Conservation (phyloP, 2,888 invertebrate genomes). For the Lycocerus yunnanus region DNA sequence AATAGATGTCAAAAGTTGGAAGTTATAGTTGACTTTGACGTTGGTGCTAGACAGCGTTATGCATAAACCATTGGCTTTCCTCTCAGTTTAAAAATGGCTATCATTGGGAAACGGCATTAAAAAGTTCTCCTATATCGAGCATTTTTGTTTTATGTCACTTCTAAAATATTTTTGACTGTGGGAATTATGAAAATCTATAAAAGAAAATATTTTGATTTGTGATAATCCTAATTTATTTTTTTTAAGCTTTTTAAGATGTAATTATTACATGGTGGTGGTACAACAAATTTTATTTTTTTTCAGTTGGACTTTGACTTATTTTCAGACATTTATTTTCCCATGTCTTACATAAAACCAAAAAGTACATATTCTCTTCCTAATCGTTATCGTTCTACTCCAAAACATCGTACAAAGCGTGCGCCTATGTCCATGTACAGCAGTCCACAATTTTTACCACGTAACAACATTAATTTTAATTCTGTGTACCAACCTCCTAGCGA, state of each 20-base stretch:
- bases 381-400: slow-evolving; percentile 47
- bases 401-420: slow-evolving; percentile 41
- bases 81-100: too few species aligned
- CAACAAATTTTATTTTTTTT: slow-evolving; percentile 55
- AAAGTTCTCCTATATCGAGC: too few species aligned
- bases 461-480: slow-evolving; percentile 33
- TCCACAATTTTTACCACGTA: slow-evolving; percentile 55
- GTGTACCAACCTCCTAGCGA: slow-evolving; percentile 37
- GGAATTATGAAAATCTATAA: too few species aligned
- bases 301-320: slow-evolving; percentile 74
- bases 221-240: not conserved
- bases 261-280: not conserved
- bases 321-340: slow-evolving; percentile 74
- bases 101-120: too few species aligned
- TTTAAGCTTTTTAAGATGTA: not conserved
- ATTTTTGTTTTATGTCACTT: too few species aligned
- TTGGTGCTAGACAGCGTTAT: too few species aligned
- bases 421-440: slow-evolving; percentile 54
- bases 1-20: too few species aligned
- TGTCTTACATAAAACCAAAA: slow-evolving; percentile 39
- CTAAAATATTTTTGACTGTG: too few species aligned
- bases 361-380: slow-evolving; percentile 49
- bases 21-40: too few species aligned
- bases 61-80: too few species aligned
- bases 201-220: too few species aligned